These are phyloP conservation scores for Protodeltote pygarga DNA, from an alignment of 2,888 invertebrate genomes.

Conservation along the genomic window DNA sequence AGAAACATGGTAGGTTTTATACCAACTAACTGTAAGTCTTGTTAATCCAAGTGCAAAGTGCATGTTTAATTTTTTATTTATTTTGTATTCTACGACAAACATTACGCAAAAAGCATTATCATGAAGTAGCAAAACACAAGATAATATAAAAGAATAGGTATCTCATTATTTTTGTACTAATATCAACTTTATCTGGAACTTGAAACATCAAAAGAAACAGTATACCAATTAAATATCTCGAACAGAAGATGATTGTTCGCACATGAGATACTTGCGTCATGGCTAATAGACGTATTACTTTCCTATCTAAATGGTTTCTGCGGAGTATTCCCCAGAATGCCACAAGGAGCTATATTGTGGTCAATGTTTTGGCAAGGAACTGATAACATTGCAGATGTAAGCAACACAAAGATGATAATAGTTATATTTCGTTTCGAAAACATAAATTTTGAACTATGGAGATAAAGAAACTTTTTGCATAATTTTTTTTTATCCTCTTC, in stretches of 20 bases:
- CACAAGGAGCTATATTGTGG: conserved; percentile 11
- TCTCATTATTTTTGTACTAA: conserved; percentile 7
- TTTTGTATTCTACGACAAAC: too few species aligned
- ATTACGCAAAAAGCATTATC: conserved; percentile 6
- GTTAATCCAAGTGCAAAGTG: too few species aligned
- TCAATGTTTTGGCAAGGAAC: conserved; percentile 2
- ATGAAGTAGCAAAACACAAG: neutral
- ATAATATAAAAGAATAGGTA: conserved; percentile 3
- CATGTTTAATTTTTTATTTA: too few species aligned
- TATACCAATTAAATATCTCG: conserved; percentile 3
- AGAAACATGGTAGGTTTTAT: too few species aligned
- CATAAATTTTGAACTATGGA: neutral
- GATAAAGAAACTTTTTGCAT: neutral
- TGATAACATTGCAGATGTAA: neutral
- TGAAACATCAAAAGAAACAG: conserved; percentile 30
- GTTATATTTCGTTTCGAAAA: neutral
- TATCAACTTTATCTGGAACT: conserved; percentile 19
- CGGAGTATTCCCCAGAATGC: conserved; percentile 12
- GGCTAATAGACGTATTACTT: conserved; percentile 16
- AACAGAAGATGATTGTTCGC: conserved; percentile 21
- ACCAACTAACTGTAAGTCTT: too few species aligned
- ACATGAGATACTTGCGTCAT: conserved; percentile 28
- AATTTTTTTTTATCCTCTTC: too few species aligned
- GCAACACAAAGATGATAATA: neutral
- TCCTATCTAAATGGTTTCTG: conserved; percentile 13